phyloP scores from a whole-genome alignment of 2,113 vertebrate species.

The Lophura nycthemera region DNA sequence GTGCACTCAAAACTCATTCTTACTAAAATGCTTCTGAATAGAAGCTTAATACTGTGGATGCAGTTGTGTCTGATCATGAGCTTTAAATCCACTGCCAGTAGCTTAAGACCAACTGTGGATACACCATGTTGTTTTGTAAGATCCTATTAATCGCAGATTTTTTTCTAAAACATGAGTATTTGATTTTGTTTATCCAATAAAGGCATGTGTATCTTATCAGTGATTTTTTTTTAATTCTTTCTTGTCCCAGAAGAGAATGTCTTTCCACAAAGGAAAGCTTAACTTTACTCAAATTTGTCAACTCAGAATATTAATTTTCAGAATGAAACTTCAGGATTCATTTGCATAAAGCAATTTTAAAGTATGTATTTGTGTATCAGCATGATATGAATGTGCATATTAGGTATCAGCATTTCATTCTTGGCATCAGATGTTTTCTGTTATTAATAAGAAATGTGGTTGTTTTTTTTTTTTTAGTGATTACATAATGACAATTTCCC shows the following conservation, averaged over 20 bases:
- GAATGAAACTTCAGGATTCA: background rate
- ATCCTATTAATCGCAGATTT: background rate
- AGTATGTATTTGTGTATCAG: background rate
- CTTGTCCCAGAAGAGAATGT: background rate
- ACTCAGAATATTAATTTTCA: background rate
- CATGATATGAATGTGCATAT: background rate
- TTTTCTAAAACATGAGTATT: background rate
- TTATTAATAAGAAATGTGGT: background rate
- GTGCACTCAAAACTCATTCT: background rate
- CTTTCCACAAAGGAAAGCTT: background rate
- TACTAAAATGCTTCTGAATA: background rate
- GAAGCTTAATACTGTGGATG: background rate
- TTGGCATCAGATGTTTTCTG: background rate
- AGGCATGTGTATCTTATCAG: accelerated
- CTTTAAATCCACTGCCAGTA: background rate
- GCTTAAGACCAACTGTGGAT: background rate
- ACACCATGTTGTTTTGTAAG: background rate
- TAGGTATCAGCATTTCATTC: background rate
- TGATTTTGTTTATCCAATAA: background rate
- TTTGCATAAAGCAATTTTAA: background rate
- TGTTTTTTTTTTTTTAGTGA: background rate
- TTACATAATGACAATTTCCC: background rate
- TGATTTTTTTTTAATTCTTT: background rate
- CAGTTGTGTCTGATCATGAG: background rate
- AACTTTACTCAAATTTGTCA: background rate